These are phyloP conservation scores for Lagopus leucura DNA, from an alignment of 2,113 vertebrate genomes.

Conservation along the genomic window DNA sequence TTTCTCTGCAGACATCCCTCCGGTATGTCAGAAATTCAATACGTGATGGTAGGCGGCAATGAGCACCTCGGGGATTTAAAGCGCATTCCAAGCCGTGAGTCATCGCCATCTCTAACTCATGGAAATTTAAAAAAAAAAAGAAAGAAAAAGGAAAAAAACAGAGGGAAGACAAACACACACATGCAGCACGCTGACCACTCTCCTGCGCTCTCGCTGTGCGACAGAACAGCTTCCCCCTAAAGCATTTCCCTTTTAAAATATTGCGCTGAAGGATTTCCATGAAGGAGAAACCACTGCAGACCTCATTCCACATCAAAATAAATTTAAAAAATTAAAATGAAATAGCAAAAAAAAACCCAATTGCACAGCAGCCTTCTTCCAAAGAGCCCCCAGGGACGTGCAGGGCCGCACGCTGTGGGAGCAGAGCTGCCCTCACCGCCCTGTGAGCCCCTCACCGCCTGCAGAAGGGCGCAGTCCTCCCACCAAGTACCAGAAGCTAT, in stretches of 20 bases:
- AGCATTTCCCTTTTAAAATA: neutral
- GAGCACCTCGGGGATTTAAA: slow-evolving; percentile 69
- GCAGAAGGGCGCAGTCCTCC: too few species aligned
- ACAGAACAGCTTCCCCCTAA: neutral
- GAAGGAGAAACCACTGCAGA: fast-evolving
- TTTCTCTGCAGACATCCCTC: slow-evolving; percentile 65
- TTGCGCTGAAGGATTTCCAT: fast-evolving
- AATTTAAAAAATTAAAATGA: neutral
- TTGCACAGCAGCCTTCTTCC: neutral
- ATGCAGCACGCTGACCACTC: neutral
- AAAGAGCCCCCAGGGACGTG: fast-evolving
- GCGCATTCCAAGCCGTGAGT: slow-evolving; percentile 64
- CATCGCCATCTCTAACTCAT: slow-evolving; percentile 49
- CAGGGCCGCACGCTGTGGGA: neutral
- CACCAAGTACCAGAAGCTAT: neutral
- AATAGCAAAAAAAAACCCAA: neutral
- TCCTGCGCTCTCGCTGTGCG: neutral
- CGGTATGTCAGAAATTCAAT: slow-evolving; percentile 69
- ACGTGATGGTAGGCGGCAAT: slow-evolving; percentile 59
- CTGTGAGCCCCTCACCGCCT: neutral
- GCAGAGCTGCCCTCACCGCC: neutral
- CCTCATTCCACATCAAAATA: neutral
- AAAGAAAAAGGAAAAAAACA: neutral
- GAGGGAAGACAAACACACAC: neutral
- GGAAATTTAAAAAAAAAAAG: slow-evolving; percentile 24